Percentiles rank a stretch among this genome's conserved stretches.
Conservation (phyloP, 2,113 vertebrate genomes). For the Gallinago media region DNA sequence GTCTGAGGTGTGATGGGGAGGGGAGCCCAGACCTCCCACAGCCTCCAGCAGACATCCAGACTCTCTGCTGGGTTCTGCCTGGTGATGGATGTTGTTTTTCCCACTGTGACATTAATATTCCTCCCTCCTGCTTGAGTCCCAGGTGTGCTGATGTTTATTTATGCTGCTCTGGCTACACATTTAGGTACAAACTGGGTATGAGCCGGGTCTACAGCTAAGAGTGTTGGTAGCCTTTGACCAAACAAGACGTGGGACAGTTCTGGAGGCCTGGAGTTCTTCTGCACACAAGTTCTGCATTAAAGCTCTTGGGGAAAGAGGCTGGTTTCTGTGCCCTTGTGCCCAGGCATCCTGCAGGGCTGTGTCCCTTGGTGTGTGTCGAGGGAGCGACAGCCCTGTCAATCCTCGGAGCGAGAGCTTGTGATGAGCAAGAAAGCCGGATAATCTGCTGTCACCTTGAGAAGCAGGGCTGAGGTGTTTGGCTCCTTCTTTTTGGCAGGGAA, state of each 20-base stretch:
- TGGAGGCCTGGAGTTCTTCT: fast-evolving
- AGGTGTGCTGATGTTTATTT: not conserved
- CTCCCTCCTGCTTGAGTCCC: not conserved
- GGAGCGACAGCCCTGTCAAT: not conserved
- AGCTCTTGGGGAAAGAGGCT: not conserved
- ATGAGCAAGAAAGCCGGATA: not conserved
- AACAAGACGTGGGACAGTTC: not conserved
- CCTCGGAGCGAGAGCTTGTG: not conserved
- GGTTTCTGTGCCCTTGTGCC: not conserved
- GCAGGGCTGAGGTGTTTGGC: not conserved
- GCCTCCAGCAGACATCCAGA: not conserved
- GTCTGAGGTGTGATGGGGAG: not conserved
- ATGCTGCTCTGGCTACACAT: not conserved
- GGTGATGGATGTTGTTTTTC: not conserved
- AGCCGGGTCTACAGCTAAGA: not conserved
- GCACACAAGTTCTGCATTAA: not conserved
- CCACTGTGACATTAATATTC: not conserved
- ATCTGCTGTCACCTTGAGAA: slow-evolving; percentile 7
- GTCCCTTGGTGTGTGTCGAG: not conserved
- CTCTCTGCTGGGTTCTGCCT: not conserved
- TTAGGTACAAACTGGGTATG: not conserved
- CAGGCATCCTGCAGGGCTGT: not conserved
- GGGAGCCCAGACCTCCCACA: not conserved
- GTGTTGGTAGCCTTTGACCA: not conserved
- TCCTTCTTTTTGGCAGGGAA: not conserved